phyloP scores from a whole-genome alignment of 1,140 invertebrate species.

The Anoplophora glabripennis region DNA sequence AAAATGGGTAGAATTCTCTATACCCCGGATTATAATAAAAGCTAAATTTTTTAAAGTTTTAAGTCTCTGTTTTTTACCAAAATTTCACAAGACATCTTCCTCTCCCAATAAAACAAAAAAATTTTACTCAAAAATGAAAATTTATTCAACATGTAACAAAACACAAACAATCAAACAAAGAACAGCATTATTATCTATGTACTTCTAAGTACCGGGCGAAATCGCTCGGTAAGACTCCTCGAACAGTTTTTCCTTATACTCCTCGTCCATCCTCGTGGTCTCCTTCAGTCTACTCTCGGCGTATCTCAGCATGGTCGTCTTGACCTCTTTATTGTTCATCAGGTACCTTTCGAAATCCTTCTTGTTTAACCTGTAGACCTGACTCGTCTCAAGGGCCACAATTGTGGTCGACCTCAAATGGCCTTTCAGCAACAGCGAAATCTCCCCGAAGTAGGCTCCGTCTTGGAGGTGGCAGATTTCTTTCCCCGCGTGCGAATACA shows the following conservation, averaged over 20 bases:
- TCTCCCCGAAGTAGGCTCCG: slow-evolving; percentile 41
- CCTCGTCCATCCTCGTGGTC: slow-evolving; percentile 35
- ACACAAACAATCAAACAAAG: too few species aligned
- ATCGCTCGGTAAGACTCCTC: slow-evolving; percentile 15
- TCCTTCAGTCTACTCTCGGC: slow-evolving; percentile 33
- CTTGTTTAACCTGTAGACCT: slow-evolving; percentile 52
- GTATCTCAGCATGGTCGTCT: slow-evolving; percentile 27
- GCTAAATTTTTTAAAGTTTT: too few species aligned
- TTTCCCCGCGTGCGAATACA: slow-evolving; percentile 58
- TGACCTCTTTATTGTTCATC: slow-evolving; percentile 22
- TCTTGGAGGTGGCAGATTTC: slow-evolving; percentile 44
- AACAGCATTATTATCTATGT: too few species aligned
- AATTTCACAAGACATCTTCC: too few species aligned
- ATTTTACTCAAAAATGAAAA: too few species aligned
- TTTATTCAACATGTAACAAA: too few species aligned
- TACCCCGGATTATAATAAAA: too few species aligned
- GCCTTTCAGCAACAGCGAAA: slow-evolving; percentile 52
- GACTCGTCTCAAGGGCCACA: slow-evolving; percentile 56
- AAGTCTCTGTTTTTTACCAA: too few species aligned
- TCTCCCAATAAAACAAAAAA: too few species aligned
- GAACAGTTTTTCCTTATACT: slow-evolving; percentile 30
- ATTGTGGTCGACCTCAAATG: slow-evolving; percentile 53
- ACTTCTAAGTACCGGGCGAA: too few species aligned
- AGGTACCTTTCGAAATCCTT: slow-evolving; percentile 47
- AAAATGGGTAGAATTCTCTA: too few species aligned